These are phyloP conservation scores for Diorhabda elongata DNA, from an alignment of 1,140 invertebrate genomes.

Conservation along the genomic window DNA sequence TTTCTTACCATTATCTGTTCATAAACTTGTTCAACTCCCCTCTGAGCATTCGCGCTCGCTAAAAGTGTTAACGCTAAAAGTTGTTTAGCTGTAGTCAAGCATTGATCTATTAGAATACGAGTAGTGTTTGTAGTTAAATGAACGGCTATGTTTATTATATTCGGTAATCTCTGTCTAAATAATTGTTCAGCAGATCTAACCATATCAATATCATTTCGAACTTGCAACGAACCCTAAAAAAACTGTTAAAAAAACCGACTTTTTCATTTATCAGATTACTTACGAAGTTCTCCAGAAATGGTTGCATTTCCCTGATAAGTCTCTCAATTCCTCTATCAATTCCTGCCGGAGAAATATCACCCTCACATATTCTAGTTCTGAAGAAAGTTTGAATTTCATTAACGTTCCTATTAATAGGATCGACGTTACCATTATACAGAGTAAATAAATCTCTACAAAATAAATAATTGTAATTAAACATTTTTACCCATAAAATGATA, in stretches of 20 bases:
- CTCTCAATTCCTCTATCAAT: constrained; percentile 39
- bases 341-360: constrained; percentile 37
- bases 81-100: constrained; percentile 25
- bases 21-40: constrained; percentile 38
- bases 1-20: constrained; percentile 34
- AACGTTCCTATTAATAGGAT: constrained; percentile 39
- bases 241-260: not conserved
- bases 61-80: constrained; percentile 35
- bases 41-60: constrained; percentile 36
- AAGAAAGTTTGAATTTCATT: constrained; percentile 50
- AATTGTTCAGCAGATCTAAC: constrained; percentile 36
- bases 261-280: constrained; percentile 16
- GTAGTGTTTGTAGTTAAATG: constrained; percentile 29
- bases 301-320: constrained; percentile 39
- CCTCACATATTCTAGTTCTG: constrained; percentile 47
- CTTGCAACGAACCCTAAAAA: constrained; percentile 29
- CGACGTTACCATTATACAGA: constrained; percentile 34
- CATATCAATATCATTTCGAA: constrained; percentile 41
- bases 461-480: not conserved
- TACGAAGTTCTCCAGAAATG: constrained; percentile 41
- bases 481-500: not conserved
- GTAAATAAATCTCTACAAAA: constrained; percentile 38
- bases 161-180: constrained; percentile 36
- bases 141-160: constrained; percentile 34
- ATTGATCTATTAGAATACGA: constrained; percentile 31